Conservation (phyloP, 2,113 vertebrate species). For the Machaerirhynchus nigripectus region DNA sequence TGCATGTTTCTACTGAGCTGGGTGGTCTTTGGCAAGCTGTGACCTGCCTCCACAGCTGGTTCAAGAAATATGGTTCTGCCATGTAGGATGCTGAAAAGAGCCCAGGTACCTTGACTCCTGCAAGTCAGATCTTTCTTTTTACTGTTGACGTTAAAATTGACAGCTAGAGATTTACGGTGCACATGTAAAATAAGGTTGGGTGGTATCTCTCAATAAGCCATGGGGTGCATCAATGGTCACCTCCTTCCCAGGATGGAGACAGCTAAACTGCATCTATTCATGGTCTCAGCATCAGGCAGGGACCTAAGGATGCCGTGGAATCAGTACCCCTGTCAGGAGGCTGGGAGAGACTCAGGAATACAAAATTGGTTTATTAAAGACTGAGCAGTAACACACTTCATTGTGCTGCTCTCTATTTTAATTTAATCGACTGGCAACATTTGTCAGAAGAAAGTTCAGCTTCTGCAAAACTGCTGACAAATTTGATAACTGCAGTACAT, state of each 20-base stretch:
- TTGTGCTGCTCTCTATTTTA: not conserved
- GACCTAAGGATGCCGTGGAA: not conserved
- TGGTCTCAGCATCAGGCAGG: not conserved
- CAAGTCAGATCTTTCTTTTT: not conserved
- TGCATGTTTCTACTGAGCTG: accelerated
- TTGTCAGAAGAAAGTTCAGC: not conserved
- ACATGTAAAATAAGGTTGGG: not conserved
- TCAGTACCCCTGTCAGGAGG: not conserved
- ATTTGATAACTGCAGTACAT: not conserved
- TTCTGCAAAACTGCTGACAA: not conserved
- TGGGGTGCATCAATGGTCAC: not conserved
- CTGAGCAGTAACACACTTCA: not conserved
- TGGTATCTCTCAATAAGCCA: not conserved
- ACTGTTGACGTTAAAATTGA: not conserved
- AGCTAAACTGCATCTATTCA: not conserved
- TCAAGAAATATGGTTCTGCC: not conserved
- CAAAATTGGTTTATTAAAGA: not conserved
- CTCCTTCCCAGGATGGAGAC: not conserved
- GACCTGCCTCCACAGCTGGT: not conserved
- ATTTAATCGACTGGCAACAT: not conserved
- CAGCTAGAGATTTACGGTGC: not conserved
- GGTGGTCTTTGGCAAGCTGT: not conserved
- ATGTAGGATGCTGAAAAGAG: not conserved
- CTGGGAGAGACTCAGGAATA: not conserved
- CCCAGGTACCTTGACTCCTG: not conserved